These are phyloP conservation scores for Dendronephthya gigantea DNA, from an alignment of 64 coral and sea anemone species.

Conservation along the genomic window DNA sequence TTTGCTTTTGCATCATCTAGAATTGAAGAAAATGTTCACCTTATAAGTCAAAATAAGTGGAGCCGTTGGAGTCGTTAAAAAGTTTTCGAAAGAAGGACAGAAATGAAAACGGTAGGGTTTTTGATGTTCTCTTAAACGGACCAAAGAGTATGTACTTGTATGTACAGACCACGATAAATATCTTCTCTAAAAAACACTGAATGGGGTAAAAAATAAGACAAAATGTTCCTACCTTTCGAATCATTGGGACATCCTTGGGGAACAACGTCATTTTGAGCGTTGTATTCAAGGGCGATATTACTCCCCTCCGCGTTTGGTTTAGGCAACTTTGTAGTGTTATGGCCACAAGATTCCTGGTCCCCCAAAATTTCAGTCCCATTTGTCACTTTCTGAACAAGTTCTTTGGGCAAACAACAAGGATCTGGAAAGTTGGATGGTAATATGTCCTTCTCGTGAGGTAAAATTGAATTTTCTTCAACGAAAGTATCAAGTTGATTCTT, in stretches of 20 bases:
- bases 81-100: not conserved
- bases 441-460: not conserved
- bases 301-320: not conserved
- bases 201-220: too few species aligned
- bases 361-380: not conserved
- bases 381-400: not conserved
- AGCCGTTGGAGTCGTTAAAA: too few species aligned
- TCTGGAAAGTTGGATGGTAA: conserved; percentile 2
- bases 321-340: not conserved
- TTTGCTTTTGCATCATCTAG: not conserved
- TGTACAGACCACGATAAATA: not conserved
- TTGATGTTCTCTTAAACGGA: not conserved
- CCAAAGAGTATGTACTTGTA: not conserved
- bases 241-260: not conserved
- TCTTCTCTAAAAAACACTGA: not conserved
- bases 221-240: not conserved
- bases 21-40: not conserved
- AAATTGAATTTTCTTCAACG: not conserved
- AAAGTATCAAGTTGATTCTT: not conserved
- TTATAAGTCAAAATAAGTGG: not conserved
- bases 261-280: not conserved
- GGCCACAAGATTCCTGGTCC: not conserved
- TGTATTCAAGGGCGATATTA: not conserved
- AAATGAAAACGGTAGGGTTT: not conserved
- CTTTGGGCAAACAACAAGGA: conserved; percentile 2